These are phyloP conservation scores for Balaenoptera acutorostrata DNA, from an alignment of 2,113 vertebrate genomes.

Conservation along the genomic window DNA sequence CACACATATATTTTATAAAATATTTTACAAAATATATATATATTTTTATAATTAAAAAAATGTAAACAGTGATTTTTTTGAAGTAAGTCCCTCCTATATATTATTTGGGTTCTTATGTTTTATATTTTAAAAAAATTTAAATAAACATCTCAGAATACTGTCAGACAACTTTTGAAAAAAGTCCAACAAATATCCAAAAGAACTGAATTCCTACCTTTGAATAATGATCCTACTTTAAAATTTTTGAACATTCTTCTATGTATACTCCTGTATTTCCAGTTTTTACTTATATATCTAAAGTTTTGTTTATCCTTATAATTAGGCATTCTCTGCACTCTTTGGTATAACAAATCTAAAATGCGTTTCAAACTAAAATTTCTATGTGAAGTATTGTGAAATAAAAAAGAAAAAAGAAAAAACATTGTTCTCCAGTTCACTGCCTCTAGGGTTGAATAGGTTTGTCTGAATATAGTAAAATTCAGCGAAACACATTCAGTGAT, in stretches of 20 bases:
- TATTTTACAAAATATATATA: background rate
- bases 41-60: background rate
- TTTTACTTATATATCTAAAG: background rate
- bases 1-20: background rate
- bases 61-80: constrained; percentile 14
- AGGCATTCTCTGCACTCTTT: background rate
- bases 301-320: background rate
- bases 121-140: background rate
- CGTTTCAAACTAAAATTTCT: background rate
- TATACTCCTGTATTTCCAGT: background rate
- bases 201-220: background rate
- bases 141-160: background rate
- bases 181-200: background rate
- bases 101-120: background rate
- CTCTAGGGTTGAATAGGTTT: background rate
- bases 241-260: background rate
- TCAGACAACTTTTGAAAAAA: background rate
- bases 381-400: background rate
- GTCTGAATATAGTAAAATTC: background rate
- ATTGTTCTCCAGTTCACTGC: background rate
- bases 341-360: background rate
- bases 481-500: background rate
- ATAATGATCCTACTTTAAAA: background rate
- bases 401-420: background rate
- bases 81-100: background rate